A percentile compares a stretch with the other conserved stretches of the same genome.
These are phyloP conservation scores for Disparrhopalites patrizii DNA, from an alignment of 2,888 invertebrate genomes.

Conservation along the genomic window DNA sequence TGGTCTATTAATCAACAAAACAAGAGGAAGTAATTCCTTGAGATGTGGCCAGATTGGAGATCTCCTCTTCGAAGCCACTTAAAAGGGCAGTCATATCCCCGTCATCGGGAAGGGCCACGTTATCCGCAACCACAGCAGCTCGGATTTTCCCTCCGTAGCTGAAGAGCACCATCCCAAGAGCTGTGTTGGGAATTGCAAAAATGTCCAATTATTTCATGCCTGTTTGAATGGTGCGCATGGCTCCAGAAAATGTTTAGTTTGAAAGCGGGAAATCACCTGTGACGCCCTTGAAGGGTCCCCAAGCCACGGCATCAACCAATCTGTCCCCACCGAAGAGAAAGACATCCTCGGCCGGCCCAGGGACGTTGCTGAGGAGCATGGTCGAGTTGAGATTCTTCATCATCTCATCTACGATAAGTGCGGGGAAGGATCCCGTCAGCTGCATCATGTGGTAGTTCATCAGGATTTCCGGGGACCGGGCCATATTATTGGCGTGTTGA, in stretches of 20 bases:
- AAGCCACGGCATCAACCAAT: slow-evolving; percentile 41
- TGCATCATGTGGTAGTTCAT: slow-evolving; percentile 44
- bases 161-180: slow-evolving; percentile 42
- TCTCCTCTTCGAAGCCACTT: slow-evolving; percentile 44
- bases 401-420: slow-evolving; percentile 33
- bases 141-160: slow-evolving; percentile 44
- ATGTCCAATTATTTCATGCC: background rate
- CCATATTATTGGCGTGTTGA: slow-evolving; percentile 31
- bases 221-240: too few relatives aligned
- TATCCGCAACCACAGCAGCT: slow-evolving; percentile 42
- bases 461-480: slow-evolving; percentile 38
- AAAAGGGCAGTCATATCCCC: slow-evolving; percentile 36
- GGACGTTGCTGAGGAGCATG: slow-evolving; percentile 43
- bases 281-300: slow-evolving; percentile 43
- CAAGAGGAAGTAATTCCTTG: slow-evolving; percentile 25
- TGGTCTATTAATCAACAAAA: background rate
- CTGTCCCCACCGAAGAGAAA: slow-evolving; percentile 43
- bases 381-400: slow-evolving; percentile 39
- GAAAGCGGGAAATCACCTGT: slow-evolving; percentile 34
- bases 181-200: slow-evolving; percentile 21
- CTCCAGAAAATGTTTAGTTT: too few relatives aligned
- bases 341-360: slow-evolving; percentile 43
- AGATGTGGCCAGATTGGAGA: slow-evolving; percentile 34
- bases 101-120: slow-evolving; percentile 33
- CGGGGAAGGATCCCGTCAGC: slow-evolving; percentile 40